A percentile compares a stretch with the other conserved stretches of the same genome.
Evolutionary conservation across 1,140 invertebrate species (phyloP).

Genomic region (Rhagoletis pomonella): DNA sequence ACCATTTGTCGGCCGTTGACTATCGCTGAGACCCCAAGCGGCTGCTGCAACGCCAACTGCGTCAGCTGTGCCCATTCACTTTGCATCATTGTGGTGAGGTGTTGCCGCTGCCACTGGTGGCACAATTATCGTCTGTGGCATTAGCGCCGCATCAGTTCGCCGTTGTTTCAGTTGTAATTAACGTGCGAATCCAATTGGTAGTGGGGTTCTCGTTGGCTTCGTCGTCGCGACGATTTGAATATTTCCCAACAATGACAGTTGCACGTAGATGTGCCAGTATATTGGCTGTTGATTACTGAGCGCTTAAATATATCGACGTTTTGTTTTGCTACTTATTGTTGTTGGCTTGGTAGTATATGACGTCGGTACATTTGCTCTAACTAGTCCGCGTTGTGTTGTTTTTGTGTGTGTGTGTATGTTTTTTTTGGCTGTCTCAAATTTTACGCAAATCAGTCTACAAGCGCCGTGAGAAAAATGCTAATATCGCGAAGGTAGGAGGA

Average conservation of each 20-base stretch:
- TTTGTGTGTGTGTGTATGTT: neutral
- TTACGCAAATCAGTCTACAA: neutral
- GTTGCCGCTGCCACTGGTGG: neutral
- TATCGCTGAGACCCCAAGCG: neutral
- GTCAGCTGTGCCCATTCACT: conserved; percentile 29
- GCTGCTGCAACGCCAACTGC: neutral
- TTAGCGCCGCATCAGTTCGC: conserved; percentile 17
- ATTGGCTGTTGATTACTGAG: neutral
- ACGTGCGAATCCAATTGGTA: conserved; percentile 47
- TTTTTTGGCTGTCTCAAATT: neutral
- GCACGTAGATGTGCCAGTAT: neutral
- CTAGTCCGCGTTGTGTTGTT: neutral
- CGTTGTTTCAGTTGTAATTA: conserved; percentile 47
- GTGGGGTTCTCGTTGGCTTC: neutral
- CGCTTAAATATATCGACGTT: neutral
- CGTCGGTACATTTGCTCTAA: neutral
- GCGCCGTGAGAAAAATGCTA: conserved; percentile 20
- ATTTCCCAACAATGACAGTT: conserved; percentile 25
- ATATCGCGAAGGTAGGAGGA: conserved; percentile 23
- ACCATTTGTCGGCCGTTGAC: neutral
- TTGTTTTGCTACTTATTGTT: neutral
- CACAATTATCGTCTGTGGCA: neutral
- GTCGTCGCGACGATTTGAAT: neutral
- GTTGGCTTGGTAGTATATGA: neutral
- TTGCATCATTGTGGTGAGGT: conserved; percentile 18